A percentile compares a stretch with the other conserved stretches of the same genome.
Evolutionary conservation across 2,797 vertebrate genomes (phyloP).

Genomic region (Typhlichthys subterraneus): DNA sequence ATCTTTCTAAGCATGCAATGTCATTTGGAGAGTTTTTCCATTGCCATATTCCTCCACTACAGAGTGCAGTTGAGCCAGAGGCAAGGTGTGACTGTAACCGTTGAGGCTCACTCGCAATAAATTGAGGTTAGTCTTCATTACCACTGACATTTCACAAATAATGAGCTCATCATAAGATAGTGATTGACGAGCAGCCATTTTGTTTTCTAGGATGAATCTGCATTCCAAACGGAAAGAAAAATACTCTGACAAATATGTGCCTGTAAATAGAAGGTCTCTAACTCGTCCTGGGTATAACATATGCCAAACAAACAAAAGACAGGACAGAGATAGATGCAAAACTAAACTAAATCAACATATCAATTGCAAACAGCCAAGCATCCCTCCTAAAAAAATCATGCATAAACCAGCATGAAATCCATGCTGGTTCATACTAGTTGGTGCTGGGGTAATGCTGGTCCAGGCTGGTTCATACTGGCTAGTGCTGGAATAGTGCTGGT

Average conservation of each 20-base stretch:
- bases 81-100: slow-evolving; percentile 27
- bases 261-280: slow-evolving; percentile 13
- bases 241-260: slow-evolving; percentile 18
- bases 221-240: slow-evolving; percentile 23
- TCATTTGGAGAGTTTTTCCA: slow-evolving; percentile 3
- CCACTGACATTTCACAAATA: slow-evolving; percentile 54
- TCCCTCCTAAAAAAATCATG: neutral
- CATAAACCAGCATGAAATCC: no score
- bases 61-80: slow-evolving; percentile 1
- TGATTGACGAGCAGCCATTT: slow-evolving; percentile 22
- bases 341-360: slow-evolving; percentile 27
- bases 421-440: no score
- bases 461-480: no score
- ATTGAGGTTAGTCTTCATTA: slow-evolving; percentile 54
- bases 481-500: no score
- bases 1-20: slow-evolving; percentile 35
- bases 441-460: no score
- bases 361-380: slow-evolving; percentile 19
- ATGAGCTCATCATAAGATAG: slow-evolving; percentile 43
- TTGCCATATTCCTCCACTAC: slow-evolving; percentile 7
- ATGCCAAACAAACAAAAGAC: slow-evolving; percentile 23
- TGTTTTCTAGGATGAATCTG: slow-evolving; percentile 28
- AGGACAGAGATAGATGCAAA: slow-evolving; percentile 30
- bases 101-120: slow-evolving; percentile 46
- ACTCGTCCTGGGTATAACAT: slow-evolving; percentile 15